These are phyloP conservation scores for Sylvia atricapilla DNA, from an alignment of 2,113 vertebrate species.

Conservation along the genomic window DNA sequence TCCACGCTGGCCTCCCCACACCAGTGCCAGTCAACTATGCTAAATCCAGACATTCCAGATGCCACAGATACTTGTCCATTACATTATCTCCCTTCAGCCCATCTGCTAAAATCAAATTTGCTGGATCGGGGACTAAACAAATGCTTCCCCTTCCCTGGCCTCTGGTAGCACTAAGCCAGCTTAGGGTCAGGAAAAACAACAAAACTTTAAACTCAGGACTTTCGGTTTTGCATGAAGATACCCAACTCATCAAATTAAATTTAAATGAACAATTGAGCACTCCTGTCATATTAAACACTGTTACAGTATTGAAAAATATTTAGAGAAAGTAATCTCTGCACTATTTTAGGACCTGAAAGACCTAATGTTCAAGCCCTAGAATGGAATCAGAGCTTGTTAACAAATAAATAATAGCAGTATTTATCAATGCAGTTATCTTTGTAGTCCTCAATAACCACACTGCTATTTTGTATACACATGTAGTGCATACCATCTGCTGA, in stretches of 20 bases:
- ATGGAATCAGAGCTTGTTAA: conserved; percentile 13
- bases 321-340: background rate
- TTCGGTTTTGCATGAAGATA: background rate
- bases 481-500: conserved; percentile 70
- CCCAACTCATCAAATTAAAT: background rate
- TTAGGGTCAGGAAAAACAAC: conserved; percentile 18
- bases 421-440: conserved; percentile 41
- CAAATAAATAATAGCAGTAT: conserved; percentile 17
- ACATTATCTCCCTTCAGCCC: conserved; percentile 21
- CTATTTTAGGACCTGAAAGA: background rate
- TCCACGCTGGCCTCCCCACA: background rate
- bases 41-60: conserved; percentile 59
- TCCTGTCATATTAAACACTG: background rate
- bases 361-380: background rate
- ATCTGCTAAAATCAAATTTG: conserved; percentile 50
- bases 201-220: conserved; percentile 1
- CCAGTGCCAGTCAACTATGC: conserved; percentile 2
- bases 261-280: background rate
- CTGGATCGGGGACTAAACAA: background rate
- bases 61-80: background rate
- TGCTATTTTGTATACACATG: conserved; percentile 66
- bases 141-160: conserved; percentile 4
- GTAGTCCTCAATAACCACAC: background rate
- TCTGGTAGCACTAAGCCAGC: conserved; percentile 2
- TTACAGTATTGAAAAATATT: background rate